Conservation (phyloP, 2,113 vertebrate genomes). For the Scolopax mira region DNA sequence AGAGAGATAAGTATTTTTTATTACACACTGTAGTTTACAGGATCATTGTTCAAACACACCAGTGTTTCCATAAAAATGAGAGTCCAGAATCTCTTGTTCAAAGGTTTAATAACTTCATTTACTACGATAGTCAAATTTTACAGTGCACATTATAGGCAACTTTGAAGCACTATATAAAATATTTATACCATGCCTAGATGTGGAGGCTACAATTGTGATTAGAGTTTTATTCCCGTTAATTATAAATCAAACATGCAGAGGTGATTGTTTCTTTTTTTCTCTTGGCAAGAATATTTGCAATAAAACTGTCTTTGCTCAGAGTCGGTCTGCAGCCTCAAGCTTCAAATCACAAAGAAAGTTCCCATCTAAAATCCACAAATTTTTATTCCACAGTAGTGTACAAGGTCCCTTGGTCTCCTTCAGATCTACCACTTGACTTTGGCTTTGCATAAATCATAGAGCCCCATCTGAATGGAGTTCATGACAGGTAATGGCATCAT, state of each 20-base stretch:
- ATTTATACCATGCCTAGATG: constrained; percentile 9
- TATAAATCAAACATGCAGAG: constrained; percentile 8
- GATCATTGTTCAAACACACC: not conserved
- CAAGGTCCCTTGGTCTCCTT: not conserved
- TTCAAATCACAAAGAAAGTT: not conserved
- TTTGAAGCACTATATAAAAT: constrained; percentile 21
- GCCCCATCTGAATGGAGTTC: not conserved
- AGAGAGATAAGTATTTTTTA: not conserved
- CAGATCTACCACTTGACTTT: not conserved
- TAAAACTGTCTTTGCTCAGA: not conserved
- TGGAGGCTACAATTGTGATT: not conserved
- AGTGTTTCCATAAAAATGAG: not conserved
- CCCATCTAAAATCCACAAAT: not conserved
- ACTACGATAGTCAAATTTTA: constrained; percentile 9
- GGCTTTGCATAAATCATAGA: not conserved
- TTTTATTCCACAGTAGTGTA: not conserved
- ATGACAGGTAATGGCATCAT: not conserved
- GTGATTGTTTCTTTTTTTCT: not conserved
- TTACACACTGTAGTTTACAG: not conserved
- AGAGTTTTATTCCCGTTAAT: constrained; percentile 44
- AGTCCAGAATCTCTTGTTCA: constrained; percentile 14
- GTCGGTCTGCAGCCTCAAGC: not conserved
- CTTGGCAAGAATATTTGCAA: not conserved
- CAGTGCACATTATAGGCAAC: not conserved
- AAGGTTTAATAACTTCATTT: constrained; percentile 32